Base-by-base conservation (phyloP, 2,113 vertebrate genomes). In the Rhinoderma darwinii region DNA sequence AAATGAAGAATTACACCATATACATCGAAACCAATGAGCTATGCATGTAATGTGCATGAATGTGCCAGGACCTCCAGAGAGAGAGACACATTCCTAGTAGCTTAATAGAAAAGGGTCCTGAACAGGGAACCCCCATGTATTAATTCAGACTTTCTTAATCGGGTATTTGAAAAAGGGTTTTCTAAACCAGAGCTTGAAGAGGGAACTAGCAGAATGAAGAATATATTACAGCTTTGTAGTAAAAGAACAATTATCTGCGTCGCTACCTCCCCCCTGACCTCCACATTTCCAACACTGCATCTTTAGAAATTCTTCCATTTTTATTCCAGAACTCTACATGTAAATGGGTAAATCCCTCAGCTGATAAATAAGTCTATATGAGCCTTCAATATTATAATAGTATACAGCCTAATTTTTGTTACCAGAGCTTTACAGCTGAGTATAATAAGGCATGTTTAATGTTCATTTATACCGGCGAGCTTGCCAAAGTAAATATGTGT, bases 401-500 rank as follows among this genome's bases (percentile, higher is more conserved):
- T 10, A 30, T 50, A 50, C 27, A 12, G 5, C 32, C 17, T 78
- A 14, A 20, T 76, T 9, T 27, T 22, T 54, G 44, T 43, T 78
- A 35, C 20, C 3, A 0, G 47, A 35, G 47, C 25, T 76, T 76
- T 76, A 47, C 12, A 17, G 74, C 44, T 4, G 27, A 50, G 30
- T 35, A 35, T 78, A 32, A 20, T 51, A 27, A 44, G 73, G 17
- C 27, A 35, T 78, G 30, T 4, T 77, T 77, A 32, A 50, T 77
- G 74, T 30, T 77, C 15, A 50, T 77, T 35, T 20, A 47, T 32
- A 78, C 3, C 27, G 50, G 44, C 47, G 27, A 78, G 75, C 25
- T 18, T 54, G 75, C 75, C 75, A 32, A 54, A 54, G 75, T 51
- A 78, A 35, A 54, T 78, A 35, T 35, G 44, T 54, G 75, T 54